A percentile compares a stretch with the other conserved stretches of the same genome.
These are phyloP conservation scores for Pseudomyrmex gracilis DNA, from an alignment of 1,140 invertebrate species.

Conservation along the genomic window DNA sequence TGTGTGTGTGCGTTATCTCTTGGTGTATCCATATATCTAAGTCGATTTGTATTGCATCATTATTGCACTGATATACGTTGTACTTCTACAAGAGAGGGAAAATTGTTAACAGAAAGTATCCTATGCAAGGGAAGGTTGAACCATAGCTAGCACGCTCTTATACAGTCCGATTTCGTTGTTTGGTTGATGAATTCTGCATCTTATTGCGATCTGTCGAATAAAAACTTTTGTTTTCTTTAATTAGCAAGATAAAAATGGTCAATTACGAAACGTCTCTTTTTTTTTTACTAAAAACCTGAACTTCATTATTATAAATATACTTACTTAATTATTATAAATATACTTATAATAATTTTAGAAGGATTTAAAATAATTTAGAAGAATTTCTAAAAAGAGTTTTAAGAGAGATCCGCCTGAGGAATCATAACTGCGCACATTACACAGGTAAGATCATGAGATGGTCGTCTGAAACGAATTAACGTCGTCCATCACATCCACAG, in stretches of 20 bases:
- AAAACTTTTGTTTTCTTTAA: slow-evolving; percentile 71
- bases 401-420: slow-evolving; percentile 10
- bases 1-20: neutral
- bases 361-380: slow-evolving; percentile 16
- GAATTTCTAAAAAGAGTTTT: slow-evolving; percentile 7
- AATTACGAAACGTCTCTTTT: slow-evolving; percentile 60
- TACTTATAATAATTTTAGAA: too few relatives aligned
- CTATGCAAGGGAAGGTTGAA: slow-evolving; percentile 50
- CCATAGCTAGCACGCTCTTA: slow-evolving; percentile 51
- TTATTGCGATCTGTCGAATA: slow-evolving; percentile 73
- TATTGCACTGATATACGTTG: slow-evolving; percentile 47
- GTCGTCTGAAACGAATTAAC: slow-evolving; percentile 40
- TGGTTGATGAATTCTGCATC: slow-evolving; percentile 63
- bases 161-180: slow-evolving; percentile 51
- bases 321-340: too few relatives aligned
- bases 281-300: slow-evolving; percentile 56
- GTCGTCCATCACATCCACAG: slow-evolving; percentile 59
- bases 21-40: neutral
- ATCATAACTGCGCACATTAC: slow-evolving; percentile 35
- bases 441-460: slow-evolving; percentile 36
- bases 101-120: slow-evolving; percentile 69
- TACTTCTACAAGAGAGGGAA: slow-evolving; percentile 48
- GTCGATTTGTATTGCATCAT: slow-evolving; percentile 36
- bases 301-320: too few relatives aligned
- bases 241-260: slow-evolving; percentile 74